Conservation (phyloP, 2,113 vertebrate species). For the Peromyscus maniculatus region DNA sequence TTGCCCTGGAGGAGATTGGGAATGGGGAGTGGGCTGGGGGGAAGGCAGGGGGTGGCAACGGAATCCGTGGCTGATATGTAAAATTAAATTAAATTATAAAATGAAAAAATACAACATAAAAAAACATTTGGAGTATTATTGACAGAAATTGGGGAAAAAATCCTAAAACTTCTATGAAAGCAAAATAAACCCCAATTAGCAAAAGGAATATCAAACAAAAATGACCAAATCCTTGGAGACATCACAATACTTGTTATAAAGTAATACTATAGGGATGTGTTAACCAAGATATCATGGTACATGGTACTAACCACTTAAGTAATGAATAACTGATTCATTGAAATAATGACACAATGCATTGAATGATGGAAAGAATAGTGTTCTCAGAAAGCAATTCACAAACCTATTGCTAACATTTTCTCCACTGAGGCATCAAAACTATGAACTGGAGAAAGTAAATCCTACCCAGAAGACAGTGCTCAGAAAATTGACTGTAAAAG, state of each 20-base stretch:
- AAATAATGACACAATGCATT: neutral
- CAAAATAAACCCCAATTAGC: neutral
- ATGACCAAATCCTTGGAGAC: neutral
- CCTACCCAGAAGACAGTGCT: neutral
- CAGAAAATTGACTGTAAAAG: neutral
- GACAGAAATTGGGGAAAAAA: neutral
- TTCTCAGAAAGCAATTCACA: neutral
- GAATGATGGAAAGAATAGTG: neutral
- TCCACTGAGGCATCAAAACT: neutral
- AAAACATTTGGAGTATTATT: neutral
- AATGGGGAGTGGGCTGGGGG: too few relatives aligned
- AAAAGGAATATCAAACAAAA: neutral
- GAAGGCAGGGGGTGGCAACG: too few relatives aligned
- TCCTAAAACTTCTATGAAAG: neutral
- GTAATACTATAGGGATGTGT: too few relatives aligned
- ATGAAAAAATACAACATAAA: too few relatives aligned
- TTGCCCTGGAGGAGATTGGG: too few relatives aligned
- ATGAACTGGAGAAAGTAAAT: neutral
- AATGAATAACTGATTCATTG: neutral
- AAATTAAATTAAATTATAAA: too few relatives aligned
- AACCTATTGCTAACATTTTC: neutral
- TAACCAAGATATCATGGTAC: neutral
- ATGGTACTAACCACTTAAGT: neutral
- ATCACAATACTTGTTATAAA: neutral
- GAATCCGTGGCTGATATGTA: too few relatives aligned